phyloP scores from a whole-genome alignment of 1,140 invertebrate species.

The Drosophila ironensis region DNA sequence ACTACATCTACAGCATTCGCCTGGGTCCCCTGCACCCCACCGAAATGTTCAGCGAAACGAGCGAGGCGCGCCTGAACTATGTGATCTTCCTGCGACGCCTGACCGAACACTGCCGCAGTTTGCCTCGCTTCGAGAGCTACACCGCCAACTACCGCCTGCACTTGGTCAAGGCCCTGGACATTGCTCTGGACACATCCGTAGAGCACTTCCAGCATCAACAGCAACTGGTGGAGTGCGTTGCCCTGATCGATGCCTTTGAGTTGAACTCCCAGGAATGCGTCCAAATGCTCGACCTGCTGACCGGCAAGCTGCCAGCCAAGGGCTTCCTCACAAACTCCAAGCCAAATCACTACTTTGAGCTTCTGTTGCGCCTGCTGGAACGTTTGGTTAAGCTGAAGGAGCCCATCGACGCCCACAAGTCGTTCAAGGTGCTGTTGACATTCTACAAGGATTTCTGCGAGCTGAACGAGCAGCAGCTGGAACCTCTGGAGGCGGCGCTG shows the following conservation, averaged over 20 bases:
- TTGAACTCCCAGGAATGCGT: slow-evolving; percentile 50
- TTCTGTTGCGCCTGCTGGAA: slow-evolving; percentile 49
- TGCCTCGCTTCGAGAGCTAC: slow-evolving; percentile 46
- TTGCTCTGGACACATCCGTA: slow-evolving; percentile 29
- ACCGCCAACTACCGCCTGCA: slow-evolving; percentile 62
- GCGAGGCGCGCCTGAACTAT: slow-evolving; percentile 46
- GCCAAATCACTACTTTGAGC: slow-evolving; percentile 55
- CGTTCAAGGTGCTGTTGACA: slow-evolving; percentile 36
- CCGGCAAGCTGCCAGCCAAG: slow-evolving; percentile 31
- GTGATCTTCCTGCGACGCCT: slow-evolving; percentile 55
- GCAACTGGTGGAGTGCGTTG: slow-evolving; percentile 54
- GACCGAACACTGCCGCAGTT: slow-evolving; percentile 39
- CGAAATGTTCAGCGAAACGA: slow-evolving; percentile 50
- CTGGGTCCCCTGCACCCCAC: slow-evolving; percentile 54
- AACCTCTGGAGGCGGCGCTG: slow-evolving; percentile 83
- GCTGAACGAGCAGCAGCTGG: slow-evolving; percentile 79
- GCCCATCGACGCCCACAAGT: slow-evolving; percentile 43
- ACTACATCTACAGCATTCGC: slow-evolving; percentile 66
- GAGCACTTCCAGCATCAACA: slow-evolving; percentile 20
- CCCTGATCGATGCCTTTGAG: slow-evolving; percentile 58
- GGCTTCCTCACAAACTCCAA: slow-evolving; percentile 41
- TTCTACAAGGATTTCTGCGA: slow-evolving; percentile 44
- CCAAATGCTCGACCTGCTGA: slow-evolving; percentile 58
- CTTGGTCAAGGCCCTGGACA: slow-evolving; percentile 59
- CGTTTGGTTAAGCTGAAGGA: slow-evolving; percentile 49